Conservation (phyloP, 2,113 vertebrate genomes). For the Pelodiscus sinensis region DNA sequence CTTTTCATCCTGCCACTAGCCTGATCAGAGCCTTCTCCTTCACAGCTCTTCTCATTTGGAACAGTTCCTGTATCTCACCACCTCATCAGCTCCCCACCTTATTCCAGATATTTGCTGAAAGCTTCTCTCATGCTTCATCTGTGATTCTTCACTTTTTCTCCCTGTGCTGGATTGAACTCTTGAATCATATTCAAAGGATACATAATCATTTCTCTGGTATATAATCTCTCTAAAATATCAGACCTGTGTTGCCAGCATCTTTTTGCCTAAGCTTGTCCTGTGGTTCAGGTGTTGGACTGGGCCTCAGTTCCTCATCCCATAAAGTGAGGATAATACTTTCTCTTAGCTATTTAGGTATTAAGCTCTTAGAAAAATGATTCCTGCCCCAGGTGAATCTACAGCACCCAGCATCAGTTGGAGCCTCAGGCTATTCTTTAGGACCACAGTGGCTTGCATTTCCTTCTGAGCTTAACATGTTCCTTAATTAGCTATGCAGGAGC, state of each 20-base stretch:
- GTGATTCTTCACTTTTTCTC: neutral
- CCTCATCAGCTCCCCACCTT: neutral
- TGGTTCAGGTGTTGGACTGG: neutral
- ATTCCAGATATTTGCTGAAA: neutral
- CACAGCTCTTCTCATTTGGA: neutral
- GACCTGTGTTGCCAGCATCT: neutral
- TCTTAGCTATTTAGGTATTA: neutral
- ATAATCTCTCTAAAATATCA: neutral
- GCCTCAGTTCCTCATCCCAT: neutral
- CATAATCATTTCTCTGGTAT: neutral
- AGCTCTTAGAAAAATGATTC: neutral
- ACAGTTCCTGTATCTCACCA: neutral
- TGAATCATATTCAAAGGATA: neutral
- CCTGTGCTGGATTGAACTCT: neutral
- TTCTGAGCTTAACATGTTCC: neutral
- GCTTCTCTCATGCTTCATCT: neutral
- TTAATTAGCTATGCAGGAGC: constrained; percentile 1
- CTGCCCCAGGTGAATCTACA: neutral
- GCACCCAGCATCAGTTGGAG: neutral
- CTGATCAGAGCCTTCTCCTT: neutral
- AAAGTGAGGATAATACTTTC: neutral
- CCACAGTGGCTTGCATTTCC: neutral
- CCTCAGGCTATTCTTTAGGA: neutral
- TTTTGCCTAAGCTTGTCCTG: neutral
- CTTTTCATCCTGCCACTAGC: neutral